phyloP scores from a whole-genome alignment of 2,113 vertebrate species.

The Rhipidura dahli region DNA sequence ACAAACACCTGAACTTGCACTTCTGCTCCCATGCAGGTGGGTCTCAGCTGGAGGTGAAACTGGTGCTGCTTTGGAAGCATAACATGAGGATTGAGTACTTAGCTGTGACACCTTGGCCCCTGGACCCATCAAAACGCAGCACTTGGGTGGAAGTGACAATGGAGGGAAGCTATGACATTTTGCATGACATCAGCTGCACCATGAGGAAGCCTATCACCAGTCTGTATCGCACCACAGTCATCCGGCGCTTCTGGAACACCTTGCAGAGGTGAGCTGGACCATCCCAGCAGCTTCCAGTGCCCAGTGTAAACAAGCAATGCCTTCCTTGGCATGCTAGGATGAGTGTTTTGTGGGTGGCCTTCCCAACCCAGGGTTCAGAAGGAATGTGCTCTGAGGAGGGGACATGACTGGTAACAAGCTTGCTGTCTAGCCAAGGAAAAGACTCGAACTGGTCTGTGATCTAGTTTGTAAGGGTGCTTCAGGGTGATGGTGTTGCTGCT shows the following conservation, averaged over 20 bases:
- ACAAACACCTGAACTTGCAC: background rate
- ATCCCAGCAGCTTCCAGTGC: background rate
- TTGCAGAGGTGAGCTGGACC: constrained; percentile 84
- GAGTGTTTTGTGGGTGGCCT: background rate
- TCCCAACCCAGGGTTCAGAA: background rate
- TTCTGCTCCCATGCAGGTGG: constrained; percentile 71
- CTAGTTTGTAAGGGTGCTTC: background rate
- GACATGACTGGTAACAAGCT: background rate
- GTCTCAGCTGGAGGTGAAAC: constrained; percentile 92
- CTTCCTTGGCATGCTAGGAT: background rate
- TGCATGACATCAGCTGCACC: constrained; percentile 97
- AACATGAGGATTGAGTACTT: constrained; percentile 98
- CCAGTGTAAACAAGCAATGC: background rate
- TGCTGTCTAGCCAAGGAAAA: background rate
- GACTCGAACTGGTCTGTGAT: background rate
- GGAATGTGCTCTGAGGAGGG: background rate
- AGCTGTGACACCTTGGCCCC: constrained; percentile 88
- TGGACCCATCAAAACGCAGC: constrained; percentile 81
- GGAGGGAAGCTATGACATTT: constrained; percentile 97
- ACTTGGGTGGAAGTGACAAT: constrained; percentile 96
- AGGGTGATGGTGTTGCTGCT: background rate
- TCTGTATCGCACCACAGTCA: constrained; percentile 92
- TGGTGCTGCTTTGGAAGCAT: constrained; percentile 96
- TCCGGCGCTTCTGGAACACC: constrained; percentile 98
- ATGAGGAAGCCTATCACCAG: constrained; percentile 96